Base-by-base conservation (phyloP, 2,888 invertebrate species). In the Carcina quercana region DNA sequence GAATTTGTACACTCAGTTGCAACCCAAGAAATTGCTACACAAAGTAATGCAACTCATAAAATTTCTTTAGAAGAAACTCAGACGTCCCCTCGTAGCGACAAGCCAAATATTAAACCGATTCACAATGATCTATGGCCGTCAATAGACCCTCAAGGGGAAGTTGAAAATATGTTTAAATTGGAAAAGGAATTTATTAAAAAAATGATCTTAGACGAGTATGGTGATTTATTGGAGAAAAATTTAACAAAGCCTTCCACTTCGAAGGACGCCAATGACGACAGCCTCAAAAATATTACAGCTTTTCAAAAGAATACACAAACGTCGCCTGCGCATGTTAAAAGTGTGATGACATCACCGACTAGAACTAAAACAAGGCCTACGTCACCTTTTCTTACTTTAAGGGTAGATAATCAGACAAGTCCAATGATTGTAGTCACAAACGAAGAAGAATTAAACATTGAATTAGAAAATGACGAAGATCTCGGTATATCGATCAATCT, bases 121-220 rank as follows among this genome's bases (percentile, higher is more conserved):
- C 72, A 69, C 33, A 82, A 82, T 33, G 70, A 79, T 34, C 45
- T 80, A 12, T 74, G 78, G 76, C 57, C 75, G 7, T 46, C 65
- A 2, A 56, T 67, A 19, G 74, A 80, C 31, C 65, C 73, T 3
- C 62, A 57, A 32, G 61, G 58, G n/a, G 74, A 80, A 42, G 59
- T 79, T 0, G 71, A 71, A 39, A 72, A 72, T 34, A 53, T 79
- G 57, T 70, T 83, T 41, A 54, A 72, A 48, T 45, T 80, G 37
- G 83, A 84, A 43, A 82, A 84, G 37, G 78, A 78, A 21, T 72
- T 82, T 14, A 80, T 83, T 8, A 79, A 78, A 49, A 73, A 75
- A 40, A 44, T 82, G 3, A 75, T 83, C 8, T 40, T 82, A 10
- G 71, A 80, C 10, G 80, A 82, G 42, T 83, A 80, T 37, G 72